A percentile compares a stretch with the other conserved stretches of the same genome.
phyloP scores from a whole-genome alignment of 2,113 vertebrate species.

The Athene cunicularia region DNA sequence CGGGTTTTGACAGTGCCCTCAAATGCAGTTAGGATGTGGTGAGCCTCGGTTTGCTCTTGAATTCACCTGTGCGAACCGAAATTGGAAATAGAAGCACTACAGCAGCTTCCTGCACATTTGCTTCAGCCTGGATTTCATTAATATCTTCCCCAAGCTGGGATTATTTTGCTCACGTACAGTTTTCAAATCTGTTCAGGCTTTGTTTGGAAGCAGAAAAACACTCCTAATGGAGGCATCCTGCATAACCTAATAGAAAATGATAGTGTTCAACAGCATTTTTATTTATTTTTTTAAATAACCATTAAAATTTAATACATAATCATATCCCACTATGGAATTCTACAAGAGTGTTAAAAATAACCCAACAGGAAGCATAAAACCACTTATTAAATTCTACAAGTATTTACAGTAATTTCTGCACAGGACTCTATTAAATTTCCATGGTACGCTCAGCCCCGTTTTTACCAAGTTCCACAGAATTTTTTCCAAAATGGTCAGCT shows the following conservation, averaged over 20 bases:
- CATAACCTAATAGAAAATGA: background rate
- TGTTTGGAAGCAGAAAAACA: constrained; percentile 35
- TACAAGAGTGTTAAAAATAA: constrained; percentile 58
- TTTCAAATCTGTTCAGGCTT: constrained; percentile 22
- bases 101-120: constrained; percentile 5
- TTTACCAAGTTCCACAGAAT: background rate
- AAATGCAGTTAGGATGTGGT: constrained; percentile 17
- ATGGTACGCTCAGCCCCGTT: background rate
- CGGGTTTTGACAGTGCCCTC: background rate
- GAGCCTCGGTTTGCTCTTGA: constrained; percentile 36
- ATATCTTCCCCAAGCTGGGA: constrained; percentile 12
- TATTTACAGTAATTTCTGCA: constrained; percentile 62
- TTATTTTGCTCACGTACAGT: constrained; percentile 5
- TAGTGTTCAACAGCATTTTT: background rate
- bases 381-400: constrained; percentile 55
- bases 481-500: constrained; percentile 24
- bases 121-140: constrained; percentile 52
- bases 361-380: constrained; percentile 64
- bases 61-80: constrained; percentile 33
- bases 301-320: constrained; percentile 44
- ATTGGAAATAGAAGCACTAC: background rate
- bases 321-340: background rate
- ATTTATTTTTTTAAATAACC: background rate
- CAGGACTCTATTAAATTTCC: constrained; percentile 47
- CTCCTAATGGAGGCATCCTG: background rate